Conservation (phyloP, 2,113 vertebrate species). For the Lucifuga dentata region DNA sequence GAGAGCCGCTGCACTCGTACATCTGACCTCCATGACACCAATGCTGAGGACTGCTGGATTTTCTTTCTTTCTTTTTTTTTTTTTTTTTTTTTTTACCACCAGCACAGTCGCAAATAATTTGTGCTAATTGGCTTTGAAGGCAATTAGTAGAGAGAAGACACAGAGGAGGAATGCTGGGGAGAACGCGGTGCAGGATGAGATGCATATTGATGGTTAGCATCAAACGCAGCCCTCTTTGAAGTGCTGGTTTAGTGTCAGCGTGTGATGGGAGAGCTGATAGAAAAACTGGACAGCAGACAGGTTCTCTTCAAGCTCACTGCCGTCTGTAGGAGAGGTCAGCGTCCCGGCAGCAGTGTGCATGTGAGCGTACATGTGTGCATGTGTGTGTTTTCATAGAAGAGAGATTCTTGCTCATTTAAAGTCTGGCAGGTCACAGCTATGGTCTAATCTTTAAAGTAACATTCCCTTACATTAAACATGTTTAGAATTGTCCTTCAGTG, state of each 20-base stretch:
- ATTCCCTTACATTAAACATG: too few species aligned
- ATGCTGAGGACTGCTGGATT: constrained; percentile 30
- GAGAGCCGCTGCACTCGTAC: constrained; percentile 62
- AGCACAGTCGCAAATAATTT: constrained; percentile 71
- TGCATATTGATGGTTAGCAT: constrained; percentile 80
- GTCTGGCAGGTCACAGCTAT: constrained; percentile 5
- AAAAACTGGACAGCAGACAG: constrained; percentile 65
- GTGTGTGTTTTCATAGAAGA: neutral
- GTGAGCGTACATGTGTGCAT: constrained; percentile 12
- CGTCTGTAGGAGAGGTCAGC: constrained; percentile 54
- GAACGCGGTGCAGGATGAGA: constrained; percentile 68
- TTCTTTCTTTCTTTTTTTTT: constrained; percentile 28
- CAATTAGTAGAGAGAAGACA: constrained; percentile 69
- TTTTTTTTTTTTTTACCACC: constrained; percentile 50
- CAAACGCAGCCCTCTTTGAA: constrained; percentile 78
- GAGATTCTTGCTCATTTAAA: neutral
- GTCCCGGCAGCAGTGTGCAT: constrained; percentile 9
- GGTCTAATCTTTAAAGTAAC: constrained; percentile 4
- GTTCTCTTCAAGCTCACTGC: constrained; percentile 57
- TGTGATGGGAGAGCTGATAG: constrained; percentile 66
- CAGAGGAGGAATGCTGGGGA: constrained; percentile 67
- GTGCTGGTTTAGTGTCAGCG: constrained; percentile 65
- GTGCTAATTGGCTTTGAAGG: constrained; percentile 78
- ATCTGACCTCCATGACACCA: constrained; percentile 66
- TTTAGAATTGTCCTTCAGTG: too few species aligned